Conservation (phyloP, 2,113 vertebrate genomes). For the Anguilla japonica region DNA sequence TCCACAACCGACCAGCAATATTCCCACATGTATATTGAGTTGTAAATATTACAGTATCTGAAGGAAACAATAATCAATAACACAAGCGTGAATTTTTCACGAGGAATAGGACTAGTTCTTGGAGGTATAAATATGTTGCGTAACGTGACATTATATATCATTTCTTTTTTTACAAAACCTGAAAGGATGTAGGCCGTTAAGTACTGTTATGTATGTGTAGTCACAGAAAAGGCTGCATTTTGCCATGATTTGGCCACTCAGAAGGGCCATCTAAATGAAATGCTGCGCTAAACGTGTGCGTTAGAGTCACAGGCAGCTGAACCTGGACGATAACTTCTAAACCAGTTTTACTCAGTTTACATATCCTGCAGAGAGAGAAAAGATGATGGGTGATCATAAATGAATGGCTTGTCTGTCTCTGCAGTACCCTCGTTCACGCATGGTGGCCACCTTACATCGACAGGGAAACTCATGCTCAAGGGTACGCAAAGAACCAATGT, state of each 20-base stretch:
- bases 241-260: constrained; percentile 63
- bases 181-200: constrained; percentile 63
- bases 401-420: not conserved
- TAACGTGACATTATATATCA: constrained; percentile 57
- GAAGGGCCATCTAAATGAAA: constrained; percentile 56
- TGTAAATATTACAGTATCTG: constrained; percentile 52
- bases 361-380: constrained; percentile 28
- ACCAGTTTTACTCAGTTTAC: constrained; percentile 28
- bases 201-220: constrained; percentile 31
- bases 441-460: not conserved
- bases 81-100: constrained; percentile 61
- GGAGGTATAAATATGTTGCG: constrained; percentile 62
- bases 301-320: constrained; percentile 32
- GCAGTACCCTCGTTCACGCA: not conserved
- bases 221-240: constrained; percentile 57
- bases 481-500: not conserved
- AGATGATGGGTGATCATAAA: constrained; percentile 5
- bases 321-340: constrained; percentile 34
- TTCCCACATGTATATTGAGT: not conserved
- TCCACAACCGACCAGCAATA: constrained; percentile 10
- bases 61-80: constrained; percentile 74
- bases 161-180: constrained; percentile 54
- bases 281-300: constrained; percentile 35
- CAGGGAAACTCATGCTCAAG: constrained; percentile 18
- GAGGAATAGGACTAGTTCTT: constrained; percentile 56